Evolutionary conservation across 2,888 invertebrate genomes (phyloP).

Genomic region (Sphecodes monilicornis): DNA sequence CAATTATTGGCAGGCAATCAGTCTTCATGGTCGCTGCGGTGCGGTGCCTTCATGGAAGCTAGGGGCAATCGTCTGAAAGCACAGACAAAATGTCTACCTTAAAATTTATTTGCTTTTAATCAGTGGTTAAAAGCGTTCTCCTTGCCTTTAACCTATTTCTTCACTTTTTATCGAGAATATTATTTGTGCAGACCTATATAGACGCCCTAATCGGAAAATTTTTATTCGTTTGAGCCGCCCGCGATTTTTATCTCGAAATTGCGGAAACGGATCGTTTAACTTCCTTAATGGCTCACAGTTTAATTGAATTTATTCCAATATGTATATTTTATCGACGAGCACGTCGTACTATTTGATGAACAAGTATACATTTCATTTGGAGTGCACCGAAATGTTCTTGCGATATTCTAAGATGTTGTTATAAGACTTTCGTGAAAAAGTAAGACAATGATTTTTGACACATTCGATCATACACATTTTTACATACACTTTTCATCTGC

Average conservation of each 20-base stretch:
- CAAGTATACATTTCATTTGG: not conserved
- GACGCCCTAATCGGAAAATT: not conserved
- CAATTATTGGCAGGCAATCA: slow-evolving; percentile 78
- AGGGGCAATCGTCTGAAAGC: slow-evolving; percentile 66
- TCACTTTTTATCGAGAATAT: not conserved
- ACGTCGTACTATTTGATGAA: not conserved
- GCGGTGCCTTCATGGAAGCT: slow-evolving; percentile 79
- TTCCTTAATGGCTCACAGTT: not conserved
- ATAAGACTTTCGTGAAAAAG: not conserved
- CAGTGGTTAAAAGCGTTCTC: slow-evolving; percentile 7
- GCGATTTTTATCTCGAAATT: not conserved
- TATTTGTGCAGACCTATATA: not conserved
- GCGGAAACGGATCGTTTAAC: not conserved
- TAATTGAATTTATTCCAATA: not conserved
- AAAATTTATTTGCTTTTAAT: slow-evolving; percentile 22
- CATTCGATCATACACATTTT: not conserved
- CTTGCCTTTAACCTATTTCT: slow-evolving; percentile 6
- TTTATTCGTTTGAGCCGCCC: not conserved
- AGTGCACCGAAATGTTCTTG: not conserved
- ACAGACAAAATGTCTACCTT: slow-evolving; percentile 22
- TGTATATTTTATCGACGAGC: not conserved
- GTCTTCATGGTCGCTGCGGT: slow-evolving; percentile 81
- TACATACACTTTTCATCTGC: not conserved
- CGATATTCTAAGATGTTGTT: not conserved
- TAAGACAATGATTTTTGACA: not conserved